Conservation (phyloP, 2,113 vertebrate species). For the Engraulis encrasicolus region DNA sequence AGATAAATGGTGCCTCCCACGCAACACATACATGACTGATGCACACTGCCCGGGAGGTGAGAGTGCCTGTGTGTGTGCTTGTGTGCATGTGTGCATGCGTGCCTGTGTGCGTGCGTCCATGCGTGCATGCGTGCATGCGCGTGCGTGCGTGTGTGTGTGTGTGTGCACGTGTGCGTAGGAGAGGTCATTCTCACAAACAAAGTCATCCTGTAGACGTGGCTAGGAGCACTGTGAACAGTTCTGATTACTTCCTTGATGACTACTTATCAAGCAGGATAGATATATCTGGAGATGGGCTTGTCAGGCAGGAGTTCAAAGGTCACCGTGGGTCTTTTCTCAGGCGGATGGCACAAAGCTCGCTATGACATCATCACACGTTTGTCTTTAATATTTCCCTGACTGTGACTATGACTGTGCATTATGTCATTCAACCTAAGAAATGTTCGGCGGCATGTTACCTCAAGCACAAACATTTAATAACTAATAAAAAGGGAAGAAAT, state of each 20-base stretch:
- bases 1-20: not conserved
- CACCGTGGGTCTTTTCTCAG: not conserved
- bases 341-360: not conserved
- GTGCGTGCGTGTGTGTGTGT: too few species aligned
- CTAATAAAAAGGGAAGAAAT: too few species aligned
- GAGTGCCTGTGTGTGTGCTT: too few species aligned
- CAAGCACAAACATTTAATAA: too few species aligned
- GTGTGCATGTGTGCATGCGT: too few species aligned
- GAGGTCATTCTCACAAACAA: too few species aligned
- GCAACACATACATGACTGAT: slow-evolving; percentile 1
- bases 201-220: not conserved
- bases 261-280: not conserved
- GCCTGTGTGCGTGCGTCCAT: too few species aligned
- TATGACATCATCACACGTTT: not conserved
- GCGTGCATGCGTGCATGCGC: too few species aligned
- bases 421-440: not conserved
- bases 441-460: not conserved
- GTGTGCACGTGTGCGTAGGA: too few species aligned
- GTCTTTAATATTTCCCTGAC: not conserved
- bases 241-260: too few species aligned
- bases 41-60: not conserved
- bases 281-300: not conserved
- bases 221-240: not conserved
- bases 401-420: not conserved
- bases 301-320: not conserved